Evolutionary conservation across 2,113 vertebrate genomes (phyloP), one percentile per base, ranked within the genome.

Genomic region (Elachura formosa): DNA sequence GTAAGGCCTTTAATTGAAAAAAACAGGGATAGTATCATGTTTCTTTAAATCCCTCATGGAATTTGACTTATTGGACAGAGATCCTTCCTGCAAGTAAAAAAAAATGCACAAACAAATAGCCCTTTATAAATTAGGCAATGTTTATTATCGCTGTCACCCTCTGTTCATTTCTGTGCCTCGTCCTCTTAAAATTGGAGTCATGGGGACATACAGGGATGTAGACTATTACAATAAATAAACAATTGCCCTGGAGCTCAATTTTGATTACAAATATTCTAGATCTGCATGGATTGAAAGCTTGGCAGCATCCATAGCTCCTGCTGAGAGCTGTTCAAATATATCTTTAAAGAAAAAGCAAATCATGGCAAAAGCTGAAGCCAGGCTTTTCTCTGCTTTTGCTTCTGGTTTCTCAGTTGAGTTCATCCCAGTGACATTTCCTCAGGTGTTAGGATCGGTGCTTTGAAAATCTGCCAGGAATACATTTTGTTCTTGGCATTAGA

Each of bases 41-140:
- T 94, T 62, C 62, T 91, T 78, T 91, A 93, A 95, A 95, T 93
- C 71, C 94, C 49, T 45, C 34, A 91, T 79, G 46, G 87, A 94
- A 94, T 91, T 89, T 66, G 49, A 66, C 59, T 94, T 78, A 58
- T 46, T 69, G 87, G 74, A 87, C 75, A 59, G 71, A 84, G 46
- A 82, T 61, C 38, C 33, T 74, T 93, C 91, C 58, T 92, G 38
- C 29, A 93, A 87, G 55, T 33, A 20, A 49, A 64, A 46, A 74
- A 46, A 84, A 41, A 63, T 0, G 1, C 9, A 13, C 17, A 66
- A 64, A 89, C 61, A 94, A 94, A 55, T 77, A 62, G 24, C 28
- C 34, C n/a, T 94, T 95, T 94, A 73, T 87, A 80, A 79, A 93
- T 91, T 59, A 88, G 63, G 72, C 90, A 93, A 91, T 83, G 5